Evolutionary conservation across 1,140 invertebrate species (phyloP), one percentile per base, ranked within the genome.

Genomic region (Bombus vancouverensis): DNA sequence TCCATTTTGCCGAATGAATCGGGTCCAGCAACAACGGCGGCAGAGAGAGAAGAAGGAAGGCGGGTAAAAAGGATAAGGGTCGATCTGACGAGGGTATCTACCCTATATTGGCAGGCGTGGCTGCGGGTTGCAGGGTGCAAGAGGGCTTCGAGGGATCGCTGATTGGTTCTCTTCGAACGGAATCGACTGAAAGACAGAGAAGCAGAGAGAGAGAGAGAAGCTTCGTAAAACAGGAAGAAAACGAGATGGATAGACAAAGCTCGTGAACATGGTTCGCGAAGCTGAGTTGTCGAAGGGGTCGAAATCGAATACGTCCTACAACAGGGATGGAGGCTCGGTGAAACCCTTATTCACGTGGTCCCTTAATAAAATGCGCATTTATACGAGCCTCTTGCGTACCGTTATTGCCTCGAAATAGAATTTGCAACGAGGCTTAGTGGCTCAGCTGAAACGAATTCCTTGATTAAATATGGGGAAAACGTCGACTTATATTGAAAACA

Each of bases 91-190:
- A 93, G 92, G 92, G 90, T 91, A 88, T 87, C 89, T 90, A 90
- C 89, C 87, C 89, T 94, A 94, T 94, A 95, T 95, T 95, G 94
- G 94, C 95, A 95, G 94, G 94, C 94, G 94, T 95, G 95, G 95
- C 94, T 93, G 93, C 81, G 89, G 93, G 88, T 72, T 91, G 85
- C 81, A 87, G 93, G 93, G 92, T 91, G 93, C 90, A 92, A 87
- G 91, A 92, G 92, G 92, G 90, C 77, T 93, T 87, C 90, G 89
- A 88, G 89, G 90, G 92, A 92, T 90, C 88, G 93, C 93, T 94
- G 93, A 94, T 95, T 95, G 93, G 94, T 93, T 94, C 92, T 86
- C 91, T 65, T 89, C 88, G 82, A 87, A 70, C 79, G 72, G 80
- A 84, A 88, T 91, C 87, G 89, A 91, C 82, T 76, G 65, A 81